Evolutionary conservation across 2,888 invertebrate genomes (phyloP).

Genomic region (Calliphora vomitoria): DNA sequence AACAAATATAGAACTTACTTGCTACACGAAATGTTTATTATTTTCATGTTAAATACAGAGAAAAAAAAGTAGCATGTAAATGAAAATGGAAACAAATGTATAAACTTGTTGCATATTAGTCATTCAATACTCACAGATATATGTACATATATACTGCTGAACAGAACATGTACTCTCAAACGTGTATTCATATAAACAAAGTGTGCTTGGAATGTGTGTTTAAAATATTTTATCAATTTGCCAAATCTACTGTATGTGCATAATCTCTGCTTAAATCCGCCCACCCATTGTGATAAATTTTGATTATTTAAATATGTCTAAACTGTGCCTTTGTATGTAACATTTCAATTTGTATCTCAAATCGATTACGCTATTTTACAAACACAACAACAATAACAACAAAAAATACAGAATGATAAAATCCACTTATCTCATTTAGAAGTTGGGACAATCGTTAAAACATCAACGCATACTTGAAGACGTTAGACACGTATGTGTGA

Average conservation of each 20-base stretch:
- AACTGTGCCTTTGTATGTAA: neutral
- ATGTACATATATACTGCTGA: neutral
- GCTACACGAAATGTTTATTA: neutral
- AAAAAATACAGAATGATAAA: neutral
- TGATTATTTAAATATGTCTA: neutral
- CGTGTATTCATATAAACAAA: neutral
- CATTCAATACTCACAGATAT: neutral
- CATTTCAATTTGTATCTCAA: conserved; percentile 10
- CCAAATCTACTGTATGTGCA: neutral
- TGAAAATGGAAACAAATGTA: neutral
- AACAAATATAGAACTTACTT: no score
- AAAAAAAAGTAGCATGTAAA: neutral
- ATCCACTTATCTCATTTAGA: neutral
- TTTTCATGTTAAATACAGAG: neutral
- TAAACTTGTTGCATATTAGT: conserved; percentile 15
- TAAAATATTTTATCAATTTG: conserved; percentile 47
- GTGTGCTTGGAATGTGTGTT: neutral
- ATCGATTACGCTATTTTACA: neutral
- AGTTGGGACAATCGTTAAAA: conserved; percentile 27
- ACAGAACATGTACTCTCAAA: neutral
- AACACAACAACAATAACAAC: neutral
- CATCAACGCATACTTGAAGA: conserved; percentile 19
- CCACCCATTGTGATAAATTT: conserved; percentile 17
- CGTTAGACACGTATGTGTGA: neutral
- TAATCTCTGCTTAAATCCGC: neutral